Percentiles rank a stretch among this genome's conserved stretches.
Conservation (phyloP, 1,140 invertebrate genomes). For the Bombus turneri region DNA sequence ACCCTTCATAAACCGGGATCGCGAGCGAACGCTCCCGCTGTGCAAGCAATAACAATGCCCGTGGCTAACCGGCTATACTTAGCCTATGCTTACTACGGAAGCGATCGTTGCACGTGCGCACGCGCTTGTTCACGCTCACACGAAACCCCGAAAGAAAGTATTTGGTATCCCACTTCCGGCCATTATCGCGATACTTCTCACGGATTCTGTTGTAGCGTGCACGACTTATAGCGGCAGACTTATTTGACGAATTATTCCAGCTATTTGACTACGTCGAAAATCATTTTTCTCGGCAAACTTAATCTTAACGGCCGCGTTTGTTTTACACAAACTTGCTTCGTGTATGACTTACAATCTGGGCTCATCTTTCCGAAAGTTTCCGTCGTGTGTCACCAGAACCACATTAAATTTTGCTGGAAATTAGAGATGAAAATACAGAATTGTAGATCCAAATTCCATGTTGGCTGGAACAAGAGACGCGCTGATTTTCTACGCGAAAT, state of each 20-base stretch:
- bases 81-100: constrained; percentile 64
- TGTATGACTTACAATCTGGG: background rate
- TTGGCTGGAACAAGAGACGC: background rate
- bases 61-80: constrained; percentile 76
- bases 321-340: background rate
- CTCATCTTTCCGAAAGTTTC: constrained; percentile 8
- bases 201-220: constrained; percentile 39
- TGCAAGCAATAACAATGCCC: constrained; percentile 78
- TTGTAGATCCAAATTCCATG: background rate
- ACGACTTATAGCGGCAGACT: constrained; percentile 15
- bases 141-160: constrained; percentile 55
- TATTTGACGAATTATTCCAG: constrained; percentile 4
- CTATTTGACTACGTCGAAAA: constrained; percentile 11
- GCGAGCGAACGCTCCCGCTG: constrained; percentile 68
- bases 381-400: background rate
- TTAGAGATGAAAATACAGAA: constrained; percentile 11
- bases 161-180: constrained; percentile 61
- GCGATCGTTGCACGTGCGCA: constrained; percentile 68
- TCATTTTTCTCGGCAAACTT: constrained; percentile 11
- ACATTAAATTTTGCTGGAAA: constrained; percentile 20
- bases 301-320: background rate
- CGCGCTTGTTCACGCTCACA: constrained; percentile 53
- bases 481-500: background rate
- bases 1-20: constrained; percentile 77
- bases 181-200: constrained; percentile 56